phyloP scores from a whole-genome alignment of 2,888 invertebrate species.

The Slavum lentiscoides region DNA sequence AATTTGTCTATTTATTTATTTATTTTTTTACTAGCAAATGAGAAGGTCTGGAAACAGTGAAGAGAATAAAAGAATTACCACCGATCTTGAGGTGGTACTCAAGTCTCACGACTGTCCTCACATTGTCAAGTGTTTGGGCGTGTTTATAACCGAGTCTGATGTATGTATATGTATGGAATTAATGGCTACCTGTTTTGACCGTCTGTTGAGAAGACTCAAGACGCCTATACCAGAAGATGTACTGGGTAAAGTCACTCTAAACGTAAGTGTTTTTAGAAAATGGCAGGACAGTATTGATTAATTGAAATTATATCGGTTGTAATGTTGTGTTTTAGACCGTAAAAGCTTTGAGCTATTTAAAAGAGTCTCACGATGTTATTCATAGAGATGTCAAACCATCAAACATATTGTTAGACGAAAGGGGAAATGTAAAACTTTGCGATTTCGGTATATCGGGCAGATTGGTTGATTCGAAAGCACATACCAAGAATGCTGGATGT shows the following conservation, averaged over 20 bases:
- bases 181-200: constrained; percentile 98
- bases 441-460: constrained; percentile 99
- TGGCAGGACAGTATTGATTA: background rate
- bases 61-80: constrained; percentile 96
- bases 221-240: constrained; percentile 94
- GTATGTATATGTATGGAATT: constrained; percentile 99
- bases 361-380: constrained; percentile 95
- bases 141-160: constrained; percentile 95
- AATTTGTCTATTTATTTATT: constrained; percentile 3
- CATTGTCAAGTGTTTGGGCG: constrained; percentile 96
- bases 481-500: constrained; percentile 94
- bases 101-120: constrained; percentile 95
- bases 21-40: constrained; percentile 76
- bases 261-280: constrained; percentile 68
- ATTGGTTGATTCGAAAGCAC: constrained; percentile 96
- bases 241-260: constrained; percentile 94
- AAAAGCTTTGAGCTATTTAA: constrained; percentile 94
- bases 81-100: constrained; percentile 98
- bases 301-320: background rate
- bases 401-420: constrained; percentile 94
- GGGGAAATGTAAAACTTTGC: constrained; percentile 94
- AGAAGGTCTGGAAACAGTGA: constrained; percentile 93
- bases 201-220: constrained; percentile 82
- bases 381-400: constrained; percentile 99
- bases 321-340: constrained; percentile 71